These are phyloP conservation scores for Anabacerthia variegaticeps DNA, from an alignment of 2,797 vertebrate species.

Conservation along the genomic window DNA sequence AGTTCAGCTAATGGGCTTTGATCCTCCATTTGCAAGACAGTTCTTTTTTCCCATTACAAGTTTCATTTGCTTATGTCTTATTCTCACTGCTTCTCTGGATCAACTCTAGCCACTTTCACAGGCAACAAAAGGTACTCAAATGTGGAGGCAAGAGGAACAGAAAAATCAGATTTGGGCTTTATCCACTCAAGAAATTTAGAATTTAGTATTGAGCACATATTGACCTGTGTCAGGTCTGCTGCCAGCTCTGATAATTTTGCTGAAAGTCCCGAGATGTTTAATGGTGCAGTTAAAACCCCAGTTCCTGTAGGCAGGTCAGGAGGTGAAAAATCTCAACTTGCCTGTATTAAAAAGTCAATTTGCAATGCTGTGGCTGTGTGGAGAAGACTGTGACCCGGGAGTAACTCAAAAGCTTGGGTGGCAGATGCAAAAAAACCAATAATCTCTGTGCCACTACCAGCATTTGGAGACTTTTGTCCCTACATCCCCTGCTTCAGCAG, in stretches of 20 bases:
- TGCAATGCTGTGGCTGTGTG: not conserved
- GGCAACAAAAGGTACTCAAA: not conserved
- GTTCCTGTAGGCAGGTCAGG: not conserved
- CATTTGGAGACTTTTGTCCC: not conserved
- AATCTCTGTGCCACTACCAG: not conserved
- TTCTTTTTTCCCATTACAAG: not conserved
- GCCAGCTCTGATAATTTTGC: not conserved
- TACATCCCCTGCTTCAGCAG: rapidly evolving
- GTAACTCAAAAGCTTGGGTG: not conserved
- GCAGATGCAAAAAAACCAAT: not conserved
- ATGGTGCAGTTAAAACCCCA: not conserved
- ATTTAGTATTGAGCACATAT: not conserved
- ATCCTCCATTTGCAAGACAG: not conserved
- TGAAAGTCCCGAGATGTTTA: not conserved
- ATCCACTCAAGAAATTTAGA: not conserved
- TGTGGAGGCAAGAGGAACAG: not conserved
- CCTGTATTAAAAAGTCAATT: not conserved
- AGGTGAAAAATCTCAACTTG: not conserved
- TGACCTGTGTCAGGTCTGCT: not conserved
- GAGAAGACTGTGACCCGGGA: not conserved
- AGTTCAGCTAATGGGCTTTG: not conserved
- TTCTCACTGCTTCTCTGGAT: not conserved
- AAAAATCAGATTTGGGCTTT: not conserved
- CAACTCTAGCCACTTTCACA: constrained; percentile 17
- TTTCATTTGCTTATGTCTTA: not conserved